phyloP scores from a whole-genome alignment of 2,888 invertebrate species.

The Tenthredo amoena region DNA sequence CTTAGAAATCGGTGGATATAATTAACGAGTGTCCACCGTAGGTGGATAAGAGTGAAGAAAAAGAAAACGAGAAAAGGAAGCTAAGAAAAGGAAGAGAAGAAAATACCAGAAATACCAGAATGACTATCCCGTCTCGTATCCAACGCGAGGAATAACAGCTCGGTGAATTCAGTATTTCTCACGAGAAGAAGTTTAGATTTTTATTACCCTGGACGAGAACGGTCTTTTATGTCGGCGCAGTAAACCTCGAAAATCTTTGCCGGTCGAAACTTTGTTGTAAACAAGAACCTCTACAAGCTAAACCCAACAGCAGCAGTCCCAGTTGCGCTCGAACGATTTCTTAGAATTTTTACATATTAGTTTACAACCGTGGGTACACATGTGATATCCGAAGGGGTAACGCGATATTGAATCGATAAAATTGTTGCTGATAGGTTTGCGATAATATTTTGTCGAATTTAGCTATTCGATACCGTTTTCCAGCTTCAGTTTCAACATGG shows the following conservation, averaged over 20 bases:
- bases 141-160: not conserved
- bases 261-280: slow-evolving; percentile 47
- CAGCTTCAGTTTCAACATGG: not conserved
- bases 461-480: not conserved
- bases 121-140: not conserved
- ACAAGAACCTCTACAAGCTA: slow-evolving; percentile 37
- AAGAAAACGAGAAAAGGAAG: too few species aligned
- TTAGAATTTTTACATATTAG: slow-evolving; percentile 34
- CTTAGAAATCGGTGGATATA: not conserved
- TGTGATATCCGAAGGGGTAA: not conserved
- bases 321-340: slow-evolving; percentile 21
- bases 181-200: slow-evolving; percentile 48
- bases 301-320: not conserved
- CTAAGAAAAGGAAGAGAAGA: not conserved
- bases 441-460: not conserved
- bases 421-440: not conserved
- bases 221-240: slow-evolving; percentile 48
- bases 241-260: slow-evolving; percentile 41
- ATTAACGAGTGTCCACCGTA: not conserved
- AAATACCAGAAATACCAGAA: slow-evolving; percentile 9
- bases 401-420: not conserved
- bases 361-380: slow-evolving; percentile 29
- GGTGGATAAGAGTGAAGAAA: not conserved
- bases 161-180: slow-evolving; percentile 45
- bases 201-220: slow-evolving; percentile 27